phyloP scores from a whole-genome alignment of 2,113 vertebrate genomes.

The Euleptes europaea region DNA sequence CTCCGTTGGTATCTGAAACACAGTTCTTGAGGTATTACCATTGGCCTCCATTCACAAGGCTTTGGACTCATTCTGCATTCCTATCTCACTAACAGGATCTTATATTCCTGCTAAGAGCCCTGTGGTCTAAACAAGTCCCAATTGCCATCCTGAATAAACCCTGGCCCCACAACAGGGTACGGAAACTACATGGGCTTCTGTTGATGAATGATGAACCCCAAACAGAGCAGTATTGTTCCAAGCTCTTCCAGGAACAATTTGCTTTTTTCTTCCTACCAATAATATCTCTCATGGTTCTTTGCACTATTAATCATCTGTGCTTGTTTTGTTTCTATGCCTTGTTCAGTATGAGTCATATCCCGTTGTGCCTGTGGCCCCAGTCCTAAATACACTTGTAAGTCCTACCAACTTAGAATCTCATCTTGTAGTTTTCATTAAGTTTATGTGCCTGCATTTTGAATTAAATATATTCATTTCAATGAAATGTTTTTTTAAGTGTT shows the following conservation, averaged over 20 bases:
- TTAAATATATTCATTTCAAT: neutral
- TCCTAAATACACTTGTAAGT: conserved; percentile 14
- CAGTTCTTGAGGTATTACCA: neutral
- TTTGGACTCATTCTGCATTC: neutral
- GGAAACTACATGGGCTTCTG: neutral
- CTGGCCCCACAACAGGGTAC: neutral
- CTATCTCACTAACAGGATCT: too few species aligned
- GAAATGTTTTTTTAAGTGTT: neutral
- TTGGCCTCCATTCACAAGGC: neutral
- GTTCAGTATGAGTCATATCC: conserved; percentile 33
- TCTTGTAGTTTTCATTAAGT: neutral
- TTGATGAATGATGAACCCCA: neutral
- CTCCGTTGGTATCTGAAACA: neutral
- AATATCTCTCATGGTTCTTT: conserved; percentile 10
- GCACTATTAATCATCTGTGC: conserved; percentile 34
- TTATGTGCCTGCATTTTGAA: neutral
- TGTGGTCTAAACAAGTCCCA: neutral
- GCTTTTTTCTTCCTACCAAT: conserved; percentile 19
- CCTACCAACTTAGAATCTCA: neutral
- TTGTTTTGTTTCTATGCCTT: conserved; percentile 29
- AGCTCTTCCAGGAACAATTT: conserved; percentile 22
- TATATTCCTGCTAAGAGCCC: neutral
- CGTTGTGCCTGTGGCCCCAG: conserved; percentile 18
- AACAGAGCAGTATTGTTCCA: conserved; percentile 16
- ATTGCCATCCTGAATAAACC: neutral